Percentiles rank a stretch among this genome's conserved stretches.
These are phyloP conservation scores for Tricholaema leucomelas DNA, from an alignment of 2,113 vertebrate genomes.

Conservation along the genomic window DNA sequence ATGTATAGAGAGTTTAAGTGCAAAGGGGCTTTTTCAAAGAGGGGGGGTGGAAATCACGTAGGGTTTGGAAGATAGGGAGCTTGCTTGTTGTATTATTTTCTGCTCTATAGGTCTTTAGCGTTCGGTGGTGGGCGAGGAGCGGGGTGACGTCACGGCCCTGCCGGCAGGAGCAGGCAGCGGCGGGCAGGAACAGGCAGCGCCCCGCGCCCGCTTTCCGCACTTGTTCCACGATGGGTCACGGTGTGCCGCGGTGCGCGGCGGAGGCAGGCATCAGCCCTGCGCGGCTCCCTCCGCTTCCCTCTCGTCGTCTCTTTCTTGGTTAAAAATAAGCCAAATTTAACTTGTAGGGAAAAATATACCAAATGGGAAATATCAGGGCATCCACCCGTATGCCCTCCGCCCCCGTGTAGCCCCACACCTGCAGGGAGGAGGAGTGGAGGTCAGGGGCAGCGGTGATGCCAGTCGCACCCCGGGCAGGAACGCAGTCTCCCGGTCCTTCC, in stretches of 20 bases:
- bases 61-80: conserved; percentile 86
- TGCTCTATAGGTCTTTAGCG: conserved; percentile 90
- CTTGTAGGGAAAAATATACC: not conserved
- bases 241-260: conserved; percentile 32
- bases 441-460: not conserved
- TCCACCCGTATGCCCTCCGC: not conserved
- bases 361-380: not conserved
- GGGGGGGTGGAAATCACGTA: conserved; percentile 42
- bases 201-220: conserved; percentile 68
- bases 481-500: not conserved
- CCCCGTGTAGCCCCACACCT: not conserved
- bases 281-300: not conserved
- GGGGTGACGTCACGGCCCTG: conserved; percentile 96
- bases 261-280: conserved; percentile 22
- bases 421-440: not conserved
- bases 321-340: conserved; percentile 10
- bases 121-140: conserved; percentile 90
- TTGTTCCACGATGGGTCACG: conserved; percentile 48
- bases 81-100: conserved; percentile 92
- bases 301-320: not conserved
- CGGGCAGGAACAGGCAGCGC: conserved; percentile 52
- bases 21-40: conserved; percentile 79
- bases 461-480: not conserved
- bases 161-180: conserved; percentile 72
- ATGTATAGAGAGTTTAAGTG: conserved; percentile 76